Percentiles rank a stretch among this genome's conserved stretches.
These are phyloP conservation scores for Boloria selene DNA, from an alignment of 2,888 invertebrate genomes.

Conservation along the genomic window DNA sequence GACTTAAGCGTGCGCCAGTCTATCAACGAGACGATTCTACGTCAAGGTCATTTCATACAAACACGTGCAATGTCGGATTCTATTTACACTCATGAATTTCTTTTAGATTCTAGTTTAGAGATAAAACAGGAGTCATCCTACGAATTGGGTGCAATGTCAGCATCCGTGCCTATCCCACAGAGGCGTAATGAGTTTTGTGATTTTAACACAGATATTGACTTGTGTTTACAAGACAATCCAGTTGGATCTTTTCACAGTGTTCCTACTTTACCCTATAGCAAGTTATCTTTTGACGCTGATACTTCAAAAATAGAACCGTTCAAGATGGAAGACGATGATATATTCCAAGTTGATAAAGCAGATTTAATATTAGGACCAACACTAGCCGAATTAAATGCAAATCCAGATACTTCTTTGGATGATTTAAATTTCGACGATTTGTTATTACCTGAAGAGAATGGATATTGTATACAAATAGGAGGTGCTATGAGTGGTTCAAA, in stretches of 20 bases:
- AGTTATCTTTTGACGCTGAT: constrained; percentile 70
- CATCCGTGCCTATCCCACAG: constrained; percentile 85
- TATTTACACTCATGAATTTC: constrained; percentile 84
- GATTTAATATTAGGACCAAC: constrained; percentile 93
- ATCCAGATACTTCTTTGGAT: constrained; percentile 90
- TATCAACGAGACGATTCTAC: constrained; percentile 77
- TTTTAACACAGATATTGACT: constrained; percentile 81
- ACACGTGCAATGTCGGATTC: constrained; percentile 85
- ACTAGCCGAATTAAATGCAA: constrained; percentile 92
- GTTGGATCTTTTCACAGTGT: constrained; percentile 69
- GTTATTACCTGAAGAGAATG: constrained; percentile 87
- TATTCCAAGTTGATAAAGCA: constrained; percentile 93
- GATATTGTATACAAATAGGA: constrained; percentile 78
- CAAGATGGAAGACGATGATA: constrained; percentile 94
- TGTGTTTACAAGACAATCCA: constrained; percentile 78
- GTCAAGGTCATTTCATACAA: constrained; percentile 76
- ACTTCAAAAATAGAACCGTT: constrained; percentile 83
- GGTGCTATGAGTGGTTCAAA: constrained; percentile 74
- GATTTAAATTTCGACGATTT: constrained; percentile 94
- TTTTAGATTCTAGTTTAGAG: constrained; percentile 83
- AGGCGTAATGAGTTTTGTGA: constrained; percentile 76
- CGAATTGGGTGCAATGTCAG: constrained; percentile 75
- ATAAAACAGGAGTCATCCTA: constrained; percentile 84
- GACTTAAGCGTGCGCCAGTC: constrained; percentile 78
- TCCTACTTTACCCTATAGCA: constrained; percentile 65